Evolutionary conservation across 2,888 invertebrate genomes (phyloP), one percentile per base, ranked within the genome.

Genomic region (Proisotoma minuta): DNA sequence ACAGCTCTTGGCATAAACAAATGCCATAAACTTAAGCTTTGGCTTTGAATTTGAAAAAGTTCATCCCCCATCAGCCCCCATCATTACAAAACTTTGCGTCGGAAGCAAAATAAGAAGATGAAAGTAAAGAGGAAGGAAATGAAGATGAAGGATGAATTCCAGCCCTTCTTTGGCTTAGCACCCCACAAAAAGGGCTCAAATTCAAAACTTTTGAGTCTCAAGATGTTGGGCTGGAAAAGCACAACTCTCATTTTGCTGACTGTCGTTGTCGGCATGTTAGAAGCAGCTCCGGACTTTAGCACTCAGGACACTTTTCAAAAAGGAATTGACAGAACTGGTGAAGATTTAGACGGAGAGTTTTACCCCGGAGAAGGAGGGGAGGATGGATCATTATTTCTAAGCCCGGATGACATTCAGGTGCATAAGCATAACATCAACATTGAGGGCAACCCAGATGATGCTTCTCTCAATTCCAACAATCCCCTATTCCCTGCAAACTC

Each of bases 381-480:
- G 29, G 50, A 50, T 5, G 50, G 50, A 5, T 27, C 26, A 27
- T 52, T 52, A 15, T 15, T 10, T 10, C 52, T 52, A 26, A 52
- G 52, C n/a, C 28, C 52, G 26, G 52, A 52, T 27, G 52, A 52
- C 29, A 52, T 52, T 27, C 52, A 28, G n/a, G 52, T 28, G 15
- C 52, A 52, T 26, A 12, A 52, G 28, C 52, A 52, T 28, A 5
- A 3, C 3, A 52, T 52, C n/a, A 3, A 3, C 4, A 49, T 49
- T 22, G 49, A 49, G 8, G 24, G 15, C 52, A 8, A 24, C n/a
- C 15, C 27, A n/a, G 49, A 49, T 4, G 24, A 23, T 4, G 22
- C 8, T 3, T 47, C 23, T 15, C 49, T 49, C 15, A 24, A 49
- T 3, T 47, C 20, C 10, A n/a, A 10, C 49, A 49, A 22, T 15